phyloP scores from a whole-genome alignment of 2,888 invertebrate species.

The Chrysomela aeneicollis region DNA sequence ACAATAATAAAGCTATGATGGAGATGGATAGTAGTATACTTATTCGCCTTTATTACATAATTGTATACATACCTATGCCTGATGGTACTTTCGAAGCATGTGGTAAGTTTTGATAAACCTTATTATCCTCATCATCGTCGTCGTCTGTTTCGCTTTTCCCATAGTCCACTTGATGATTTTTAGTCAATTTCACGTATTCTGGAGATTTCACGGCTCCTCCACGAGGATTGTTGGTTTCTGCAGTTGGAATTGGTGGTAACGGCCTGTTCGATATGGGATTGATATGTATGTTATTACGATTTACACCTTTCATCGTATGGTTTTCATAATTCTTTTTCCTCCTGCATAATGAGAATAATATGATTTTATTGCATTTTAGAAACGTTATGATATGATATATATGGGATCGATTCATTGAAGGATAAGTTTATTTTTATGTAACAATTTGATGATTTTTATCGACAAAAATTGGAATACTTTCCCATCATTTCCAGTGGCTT shows the following conservation, averaged over 20 bases:
- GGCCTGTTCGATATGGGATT: neutral
- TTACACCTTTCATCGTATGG: neutral
- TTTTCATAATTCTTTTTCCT: neutral
- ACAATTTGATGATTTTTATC: too few relatives aligned
- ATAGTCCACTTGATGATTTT: neutral
- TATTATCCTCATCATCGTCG: neutral
- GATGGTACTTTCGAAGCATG: neutral
- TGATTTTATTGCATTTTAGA: neutral
- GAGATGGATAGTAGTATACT: too few relatives aligned
- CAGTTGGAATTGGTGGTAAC: neutral
- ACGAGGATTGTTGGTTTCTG: neutral
- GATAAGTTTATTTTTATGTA: too few relatives aligned
- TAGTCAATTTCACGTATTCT: neutral
- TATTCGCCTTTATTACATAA: too few relatives aligned
- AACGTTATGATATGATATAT: too few relatives aligned
- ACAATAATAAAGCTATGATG: too few relatives aligned
- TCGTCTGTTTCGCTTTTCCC: neutral
- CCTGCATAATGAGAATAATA: neutral
- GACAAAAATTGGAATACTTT: too few relatives aligned
- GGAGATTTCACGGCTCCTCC: neutral
- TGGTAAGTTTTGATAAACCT: neutral
- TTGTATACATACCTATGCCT: too few relatives aligned
- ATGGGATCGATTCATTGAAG: too few relatives aligned
- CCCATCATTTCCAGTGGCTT: too few relatives aligned
- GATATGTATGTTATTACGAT: neutral